Base-by-base conservation (phyloP, 2,113 vertebrate species). In the Pycnonotus jocosus region DNA sequence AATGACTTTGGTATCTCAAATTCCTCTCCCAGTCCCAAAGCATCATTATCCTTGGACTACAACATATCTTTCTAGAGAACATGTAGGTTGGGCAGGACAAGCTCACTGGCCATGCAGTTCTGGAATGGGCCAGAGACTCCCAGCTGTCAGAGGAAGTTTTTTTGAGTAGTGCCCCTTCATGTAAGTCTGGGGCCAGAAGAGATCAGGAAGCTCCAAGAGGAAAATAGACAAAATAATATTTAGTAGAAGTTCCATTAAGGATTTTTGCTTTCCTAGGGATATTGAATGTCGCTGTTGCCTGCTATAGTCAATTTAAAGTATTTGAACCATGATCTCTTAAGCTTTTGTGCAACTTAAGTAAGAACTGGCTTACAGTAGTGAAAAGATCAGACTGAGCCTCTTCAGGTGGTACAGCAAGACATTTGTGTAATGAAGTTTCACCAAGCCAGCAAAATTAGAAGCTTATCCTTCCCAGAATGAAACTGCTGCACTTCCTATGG, bases 201-300 rank as follows among this genome's bases (percentile, higher is more conserved):
- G 5, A 25, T 51, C 20, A 25, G 12, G 12, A 40, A 74, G 13
- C 6, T 48, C 19, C 45, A n/a, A 8, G 12, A 15, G 8, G 6
- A 48, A 91, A 61, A 61, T 15, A 57, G 81, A 53, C 23, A 18
- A 40, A 56, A 51, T 6, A 66, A 62, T 57, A 45, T 27, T 79
- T 82, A 70, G 37, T 9, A 42, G 25, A 62, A 83, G 31, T 71
- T 94, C 44, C 3, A 37, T 50, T 68, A 76, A 28, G 48, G 24
- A 53, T 51, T 85, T 92, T 88, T 88, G 17, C 30, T 90, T 87
- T 81, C 54, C 48, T 85, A 38, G 47, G 60, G 27, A 25, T 91
- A 24, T 35, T 70, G 15, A 81, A 47, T 17, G 4, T 60, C 15
- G 28, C 12, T 86, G 35, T 72, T 53, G 47, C 25, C 65, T 81